Evolutionary conservation across 1,140 invertebrate genomes (phyloP).

Genomic region (Psix sp.): DNA sequence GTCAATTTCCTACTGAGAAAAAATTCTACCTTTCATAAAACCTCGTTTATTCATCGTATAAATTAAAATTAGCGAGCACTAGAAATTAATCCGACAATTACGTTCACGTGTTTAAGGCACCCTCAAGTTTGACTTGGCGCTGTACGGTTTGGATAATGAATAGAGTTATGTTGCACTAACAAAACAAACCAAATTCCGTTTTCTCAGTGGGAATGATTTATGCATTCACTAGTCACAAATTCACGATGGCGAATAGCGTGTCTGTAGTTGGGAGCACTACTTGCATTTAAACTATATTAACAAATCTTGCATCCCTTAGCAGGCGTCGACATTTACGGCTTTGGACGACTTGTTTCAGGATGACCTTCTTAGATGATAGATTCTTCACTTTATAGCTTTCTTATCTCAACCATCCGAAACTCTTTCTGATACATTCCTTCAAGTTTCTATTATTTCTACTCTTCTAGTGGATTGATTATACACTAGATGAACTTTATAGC

Average conservation of each 20-base stretch:
- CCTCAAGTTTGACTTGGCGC: too few species aligned
- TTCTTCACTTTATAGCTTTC: constrained; percentile 18
- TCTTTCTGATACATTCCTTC: constrained; percentile 1
- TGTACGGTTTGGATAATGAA: constrained; percentile 9
- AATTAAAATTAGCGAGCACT: too few species aligned
- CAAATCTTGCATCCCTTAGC: constrained; percentile 32
- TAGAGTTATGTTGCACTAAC: constrained; percentile 8
- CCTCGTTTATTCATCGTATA: too few species aligned
- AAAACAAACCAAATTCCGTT: constrained; percentile 19
- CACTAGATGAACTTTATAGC: too few species aligned
- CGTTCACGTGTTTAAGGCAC: too few species aligned
- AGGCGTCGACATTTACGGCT: constrained; percentile 29
- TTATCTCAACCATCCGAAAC: constrained; percentile 17
- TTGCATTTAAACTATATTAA: constrained; percentile 35
- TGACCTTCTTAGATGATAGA: constrained; percentile 28
- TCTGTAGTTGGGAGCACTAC: constrained; percentile 39
- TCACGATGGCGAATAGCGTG: constrained; percentile 32
- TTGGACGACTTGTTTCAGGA: constrained; percentile 33
- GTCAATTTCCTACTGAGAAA: too few species aligned
- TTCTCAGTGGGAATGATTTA: constrained; percentile 41
- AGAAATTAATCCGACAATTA: too few species aligned
- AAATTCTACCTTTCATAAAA: too few species aligned
- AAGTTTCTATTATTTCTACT: too few species aligned
- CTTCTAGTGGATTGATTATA: too few species aligned
- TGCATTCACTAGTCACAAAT: constrained; percentile 34